Percentiles rank a stretch among this genome's conserved stretches.
phyloP scores from a whole-genome alignment of 2,888 invertebrate genomes.

The Drosophila aldrichi region DNA sequence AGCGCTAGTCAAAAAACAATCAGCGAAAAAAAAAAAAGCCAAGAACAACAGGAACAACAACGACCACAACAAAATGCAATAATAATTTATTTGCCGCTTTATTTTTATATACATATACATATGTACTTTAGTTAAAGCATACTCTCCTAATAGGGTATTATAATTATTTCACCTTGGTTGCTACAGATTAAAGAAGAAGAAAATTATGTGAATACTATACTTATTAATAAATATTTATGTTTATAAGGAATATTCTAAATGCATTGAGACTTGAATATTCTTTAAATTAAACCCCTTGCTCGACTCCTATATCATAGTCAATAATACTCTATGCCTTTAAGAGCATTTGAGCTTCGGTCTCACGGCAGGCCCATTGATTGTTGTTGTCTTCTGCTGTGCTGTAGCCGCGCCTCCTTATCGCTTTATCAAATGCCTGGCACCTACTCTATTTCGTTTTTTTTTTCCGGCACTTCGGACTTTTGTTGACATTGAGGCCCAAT shows the following conservation, averaged over 20 bases:
- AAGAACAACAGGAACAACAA: conserved; percentile 10
- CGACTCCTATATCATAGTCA: background rate
- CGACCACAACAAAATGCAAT: conserved; percentile 12
- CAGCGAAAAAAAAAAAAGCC: conserved; percentile 9
- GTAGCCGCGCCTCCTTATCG: conserved; percentile 58
- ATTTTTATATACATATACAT: conserved; percentile 15
- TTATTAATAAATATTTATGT: too few relatives aligned
- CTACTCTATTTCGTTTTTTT: conserved; percentile 14
- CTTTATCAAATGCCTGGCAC: conserved; percentile 45
- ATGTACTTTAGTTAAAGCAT: background rate
- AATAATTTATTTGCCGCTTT: conserved; percentile 35
- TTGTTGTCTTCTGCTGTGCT: conserved; percentile 1
- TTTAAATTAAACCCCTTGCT: background rate
- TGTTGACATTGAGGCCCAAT: conserved; percentile 62
- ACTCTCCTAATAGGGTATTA: background rate
- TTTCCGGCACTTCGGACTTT: conserved; percentile 45
- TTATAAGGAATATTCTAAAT: too few relatives aligned
- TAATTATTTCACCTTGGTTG: background rate
- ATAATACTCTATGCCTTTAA: background rate
- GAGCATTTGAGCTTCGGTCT: background rate
- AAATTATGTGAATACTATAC: too few relatives aligned
- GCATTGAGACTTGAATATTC: too few relatives aligned
- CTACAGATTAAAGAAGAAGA: too few relatives aligned
- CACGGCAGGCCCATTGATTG: background rate
- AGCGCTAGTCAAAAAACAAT: background rate